phyloP scores from a whole-genome alignment of 92 coral and sea anemone species.

The Palythoa heliodiscus region DNA sequence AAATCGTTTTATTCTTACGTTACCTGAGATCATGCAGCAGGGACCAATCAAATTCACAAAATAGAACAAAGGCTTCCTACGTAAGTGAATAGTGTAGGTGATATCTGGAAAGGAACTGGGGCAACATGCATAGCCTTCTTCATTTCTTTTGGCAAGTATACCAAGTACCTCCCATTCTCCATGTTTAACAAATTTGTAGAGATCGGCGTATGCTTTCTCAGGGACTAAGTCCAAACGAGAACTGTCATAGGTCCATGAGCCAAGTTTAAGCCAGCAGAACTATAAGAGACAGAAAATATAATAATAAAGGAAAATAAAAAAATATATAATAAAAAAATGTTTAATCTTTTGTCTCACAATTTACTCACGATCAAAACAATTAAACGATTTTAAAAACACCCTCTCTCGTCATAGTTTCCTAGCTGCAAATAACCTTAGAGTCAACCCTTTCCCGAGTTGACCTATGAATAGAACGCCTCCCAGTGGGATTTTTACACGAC shows the following conservation, averaged over 20 bases:
- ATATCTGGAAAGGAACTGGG: slow-evolving; percentile 87
- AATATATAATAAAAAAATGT: too few species aligned
- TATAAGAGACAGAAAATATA: neutral
- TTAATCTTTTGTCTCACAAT: too few species aligned
- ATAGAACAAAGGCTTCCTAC: slow-evolving; percentile 76
- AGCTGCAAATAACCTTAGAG: too few species aligned
- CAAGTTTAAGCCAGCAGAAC: slow-evolving; percentile 78
- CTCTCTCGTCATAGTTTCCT: too few species aligned
- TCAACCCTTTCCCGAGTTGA: too few species aligned
- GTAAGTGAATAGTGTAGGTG: slow-evolving; percentile 76
- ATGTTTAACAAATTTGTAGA: slow-evolving; percentile 67
- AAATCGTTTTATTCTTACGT: neutral
- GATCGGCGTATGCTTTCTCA: slow-evolving; percentile 67
- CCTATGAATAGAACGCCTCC: too few species aligned
- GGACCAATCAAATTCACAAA: slow-evolving; percentile 90
- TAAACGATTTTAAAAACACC: too few species aligned
- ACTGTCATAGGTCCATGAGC: slow-evolving; percentile 96
- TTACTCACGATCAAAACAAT: too few species aligned
- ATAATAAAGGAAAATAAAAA: neutral
- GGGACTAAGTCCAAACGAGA: slow-evolving; percentile 72
- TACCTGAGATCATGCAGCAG: slow-evolving; percentile 54
- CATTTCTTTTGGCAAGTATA: slow-evolving; percentile 72
- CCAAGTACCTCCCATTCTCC: slow-evolving; percentile 94
- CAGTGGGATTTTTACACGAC: too few species aligned
- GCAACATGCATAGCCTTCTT: slow-evolving; percentile 75